Base-by-base conservation (phyloP, 2,113 vertebrate species). In the Cavia porcellus region DNA sequence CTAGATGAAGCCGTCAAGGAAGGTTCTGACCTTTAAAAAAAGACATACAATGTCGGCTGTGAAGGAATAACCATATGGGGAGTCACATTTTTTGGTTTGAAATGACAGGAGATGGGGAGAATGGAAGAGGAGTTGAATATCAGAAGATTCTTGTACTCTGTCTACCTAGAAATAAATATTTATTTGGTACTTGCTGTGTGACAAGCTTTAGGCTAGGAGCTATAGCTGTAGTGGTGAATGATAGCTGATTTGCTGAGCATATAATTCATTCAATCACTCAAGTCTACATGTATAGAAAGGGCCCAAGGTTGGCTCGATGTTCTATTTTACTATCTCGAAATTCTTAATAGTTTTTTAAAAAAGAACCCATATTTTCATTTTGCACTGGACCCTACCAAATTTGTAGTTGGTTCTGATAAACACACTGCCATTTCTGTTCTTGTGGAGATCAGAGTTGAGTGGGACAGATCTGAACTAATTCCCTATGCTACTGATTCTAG, bases 21-120 rank as follows among this genome's bases (percentile, higher is more conserved):
- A 91, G 45, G 62, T 74, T 97, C 66, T 96, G 79, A 62, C 17
- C 47, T 88, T 93, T 77, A 87, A 95, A 94, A 74, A 45, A 93
- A 96, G 59, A n/a, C n/a, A 9, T 20, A 45, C 61, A 75, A 83
- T 92, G 62, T 12, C 15, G 55, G 50, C 70, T 86, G 47, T 80
- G 61, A 64, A 83, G 55, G 50, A 45, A 3, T 30, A 30, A 32
- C 35, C 8, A 5, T 3, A 68, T 42, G 11, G 47, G 62, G 75
- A 72, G 22, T 75, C 12, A 0, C 0, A 7, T 88, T 47, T 70
- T 66, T 45, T 94, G 52, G 22, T 47, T 79, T 59, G 55, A 92
- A 92, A 72, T 11, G 11, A 74, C 62, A 55, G 35, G 87, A 66
- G 38, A 52, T 42, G 62, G 59, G 28, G 15, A 8, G 66, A 22